phyloP scores from a whole-genome alignment of 2,113 vertebrate genomes.

The Lichenostomus cassidix region DNA sequence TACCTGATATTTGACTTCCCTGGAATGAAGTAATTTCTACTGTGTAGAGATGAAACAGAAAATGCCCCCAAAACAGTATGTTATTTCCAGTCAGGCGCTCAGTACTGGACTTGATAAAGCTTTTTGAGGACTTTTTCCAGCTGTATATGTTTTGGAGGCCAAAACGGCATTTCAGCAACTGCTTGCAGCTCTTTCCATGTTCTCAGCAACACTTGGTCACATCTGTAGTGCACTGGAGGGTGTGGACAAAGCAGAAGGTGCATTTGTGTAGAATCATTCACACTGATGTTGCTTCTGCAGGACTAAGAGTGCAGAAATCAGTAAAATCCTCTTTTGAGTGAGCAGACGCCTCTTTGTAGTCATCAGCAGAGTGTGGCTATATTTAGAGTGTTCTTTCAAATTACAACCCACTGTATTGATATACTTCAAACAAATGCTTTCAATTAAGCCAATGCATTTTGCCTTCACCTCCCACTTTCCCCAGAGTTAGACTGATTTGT shows the following conservation, averaged over 20 bases:
- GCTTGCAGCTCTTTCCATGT: background rate
- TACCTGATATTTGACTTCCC: background rate
- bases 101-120: background rate
- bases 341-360: background rate
- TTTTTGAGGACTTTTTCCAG: background rate
- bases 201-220: background rate
- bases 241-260: background rate
- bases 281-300: background rate
- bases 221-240: background rate
- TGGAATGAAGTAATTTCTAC: background rate
- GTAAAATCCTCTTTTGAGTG: background rate
- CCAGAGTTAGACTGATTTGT: conserved; percentile 7
- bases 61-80: background rate
- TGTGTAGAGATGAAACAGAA: background rate
- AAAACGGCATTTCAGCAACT: background rate
- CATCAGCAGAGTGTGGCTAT: background rate
- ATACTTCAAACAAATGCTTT: conserved; percentile 49
- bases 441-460: conserved; percentile 32
- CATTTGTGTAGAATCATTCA: background rate
- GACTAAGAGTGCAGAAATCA: background rate
- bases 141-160: background rate
- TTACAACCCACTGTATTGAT: conserved; percentile 6
- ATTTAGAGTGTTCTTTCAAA: conserved; percentile 24
- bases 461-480: conserved; percentile 31
- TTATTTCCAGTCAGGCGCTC: background rate